These are phyloP conservation scores for Trachelus troglodyta DNA, from an alignment of 2,888 invertebrate species.

Conservation along the genomic window DNA sequence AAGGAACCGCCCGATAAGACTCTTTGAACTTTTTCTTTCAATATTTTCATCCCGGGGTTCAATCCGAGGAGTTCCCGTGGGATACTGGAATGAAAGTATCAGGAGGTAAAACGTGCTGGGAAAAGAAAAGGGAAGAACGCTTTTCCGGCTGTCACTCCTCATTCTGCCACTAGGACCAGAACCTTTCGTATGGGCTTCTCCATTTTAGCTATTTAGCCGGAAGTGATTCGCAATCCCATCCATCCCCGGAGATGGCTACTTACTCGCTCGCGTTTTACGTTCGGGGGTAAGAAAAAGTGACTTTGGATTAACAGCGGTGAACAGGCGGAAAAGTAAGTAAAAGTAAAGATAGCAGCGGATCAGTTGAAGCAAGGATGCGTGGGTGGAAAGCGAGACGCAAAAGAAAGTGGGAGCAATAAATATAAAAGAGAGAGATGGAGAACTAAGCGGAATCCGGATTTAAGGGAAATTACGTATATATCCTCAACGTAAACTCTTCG, in stretches of 20 bases:
- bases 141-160: not conserved
- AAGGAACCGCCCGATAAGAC: not conserved
- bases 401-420: slow-evolving; percentile 6
- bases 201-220: slow-evolving; percentile 14
- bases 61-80: not conserved
- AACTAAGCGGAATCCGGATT: slow-evolving; percentile 15
- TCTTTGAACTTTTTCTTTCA: not conserved
- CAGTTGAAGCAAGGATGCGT: not conserved
- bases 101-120: not conserved
- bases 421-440: slow-evolving; percentile 14
- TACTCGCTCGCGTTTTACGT: slow-evolving; percentile 7
- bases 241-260: not conserved
- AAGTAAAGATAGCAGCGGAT: not conserved
- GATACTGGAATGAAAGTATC: not conserved
- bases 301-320: not conserved
- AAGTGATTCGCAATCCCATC: not conserved
- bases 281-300: slow-evolving; percentile 11
- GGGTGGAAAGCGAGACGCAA: not conserved
- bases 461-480: slow-evolving; percentile 38
- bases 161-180: not conserved
- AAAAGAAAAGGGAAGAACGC: not conserved
- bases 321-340: not conserved
- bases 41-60: not conserved
- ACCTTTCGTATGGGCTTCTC: not conserved
- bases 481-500: slow-evolving; percentile 28